phyloP scores from a whole-genome alignment of 2,797 vertebrate genomes.

The Myotis myotis region DNA sequence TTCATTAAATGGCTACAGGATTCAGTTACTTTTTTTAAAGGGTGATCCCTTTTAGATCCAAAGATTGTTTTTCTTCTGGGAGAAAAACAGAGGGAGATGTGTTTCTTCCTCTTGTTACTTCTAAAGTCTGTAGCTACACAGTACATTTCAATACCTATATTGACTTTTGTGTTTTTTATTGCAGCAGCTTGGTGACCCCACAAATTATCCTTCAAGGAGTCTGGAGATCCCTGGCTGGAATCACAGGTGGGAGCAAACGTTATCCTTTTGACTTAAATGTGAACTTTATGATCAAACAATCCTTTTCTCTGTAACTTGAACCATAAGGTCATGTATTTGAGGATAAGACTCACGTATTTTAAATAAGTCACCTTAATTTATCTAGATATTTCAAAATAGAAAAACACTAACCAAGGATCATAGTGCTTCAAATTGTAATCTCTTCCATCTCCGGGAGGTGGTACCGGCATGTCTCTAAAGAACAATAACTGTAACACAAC shows the following conservation, averaged over 20 bases:
- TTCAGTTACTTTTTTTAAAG: neutral
- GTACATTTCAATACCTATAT: conserved; percentile 4
- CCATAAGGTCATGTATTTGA: neutral
- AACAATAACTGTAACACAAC: conserved; percentile 35
- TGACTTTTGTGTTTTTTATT: conserved; percentile 16
- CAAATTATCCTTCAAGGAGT: conserved; percentile 29
- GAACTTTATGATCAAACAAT: neutral
- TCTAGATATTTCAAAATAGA: conserved; percentile 40
- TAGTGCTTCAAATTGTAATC: neutral
- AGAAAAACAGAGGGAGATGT: neutral
- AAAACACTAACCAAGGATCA: neutral
- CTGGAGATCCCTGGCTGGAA: neutral
- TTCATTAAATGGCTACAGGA: neutral
- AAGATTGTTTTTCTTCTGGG: neutral
- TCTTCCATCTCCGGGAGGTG: neutral
- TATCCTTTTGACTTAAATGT: conserved; percentile 29
- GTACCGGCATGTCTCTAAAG: neutral
- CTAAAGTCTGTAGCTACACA: conserved; percentile 52
- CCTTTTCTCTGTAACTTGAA: neutral
- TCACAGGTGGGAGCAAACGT: neutral
- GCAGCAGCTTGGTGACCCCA: neutral
- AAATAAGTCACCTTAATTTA: conserved; percentile 34
- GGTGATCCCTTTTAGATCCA: neutral
- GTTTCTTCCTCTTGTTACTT: conserved; percentile 34
- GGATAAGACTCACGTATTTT: neutral